phyloP scores from a whole-genome alignment of 2,888 invertebrate species.

The Stomorhina lunata region DNA sequence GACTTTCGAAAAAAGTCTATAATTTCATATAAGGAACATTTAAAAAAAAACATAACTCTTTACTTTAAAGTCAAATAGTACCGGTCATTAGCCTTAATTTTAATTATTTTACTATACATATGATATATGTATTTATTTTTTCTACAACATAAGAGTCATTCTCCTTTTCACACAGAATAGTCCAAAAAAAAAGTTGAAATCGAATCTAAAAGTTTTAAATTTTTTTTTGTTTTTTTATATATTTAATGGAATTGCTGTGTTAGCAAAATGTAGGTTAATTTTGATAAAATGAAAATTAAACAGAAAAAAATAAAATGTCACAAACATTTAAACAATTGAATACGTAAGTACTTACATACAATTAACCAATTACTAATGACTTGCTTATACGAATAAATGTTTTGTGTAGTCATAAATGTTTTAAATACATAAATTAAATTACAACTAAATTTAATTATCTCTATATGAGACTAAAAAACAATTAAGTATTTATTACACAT shows the following conservation, averaged over 20 bases:
- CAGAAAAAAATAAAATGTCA: background rate
- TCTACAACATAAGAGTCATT: too few relatives aligned
- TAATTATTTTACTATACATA: too few relatives aligned
- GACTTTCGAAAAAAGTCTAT: too few relatives aligned
- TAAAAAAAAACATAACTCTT: too few relatives aligned
- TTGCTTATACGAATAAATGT: background rate
- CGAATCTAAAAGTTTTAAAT: too few relatives aligned
- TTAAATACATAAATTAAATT: background rate
- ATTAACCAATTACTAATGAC: conserved; percentile 2
- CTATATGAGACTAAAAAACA: background rate
- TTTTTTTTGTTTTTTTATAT: background rate
- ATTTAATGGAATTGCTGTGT: conserved; percentile 61
- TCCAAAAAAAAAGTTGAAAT: too few relatives aligned
- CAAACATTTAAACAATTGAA: background rate
- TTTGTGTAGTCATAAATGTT: background rate
- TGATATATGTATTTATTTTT: too few relatives aligned
- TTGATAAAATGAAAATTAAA: conserved; percentile 37
- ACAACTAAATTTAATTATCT: background rate
- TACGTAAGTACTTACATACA: background rate
- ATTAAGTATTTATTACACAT: too few relatives aligned
- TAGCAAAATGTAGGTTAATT: conserved; percentile 58
- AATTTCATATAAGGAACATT: too few relatives aligned
- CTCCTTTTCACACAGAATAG: too few relatives aligned
- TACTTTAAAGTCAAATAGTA: too few relatives aligned
- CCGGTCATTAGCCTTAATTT: too few relatives aligned